Evolutionary conservation across 2,888 invertebrate species (phyloP).

Genomic region (Dascillus cervinus): DNA sequence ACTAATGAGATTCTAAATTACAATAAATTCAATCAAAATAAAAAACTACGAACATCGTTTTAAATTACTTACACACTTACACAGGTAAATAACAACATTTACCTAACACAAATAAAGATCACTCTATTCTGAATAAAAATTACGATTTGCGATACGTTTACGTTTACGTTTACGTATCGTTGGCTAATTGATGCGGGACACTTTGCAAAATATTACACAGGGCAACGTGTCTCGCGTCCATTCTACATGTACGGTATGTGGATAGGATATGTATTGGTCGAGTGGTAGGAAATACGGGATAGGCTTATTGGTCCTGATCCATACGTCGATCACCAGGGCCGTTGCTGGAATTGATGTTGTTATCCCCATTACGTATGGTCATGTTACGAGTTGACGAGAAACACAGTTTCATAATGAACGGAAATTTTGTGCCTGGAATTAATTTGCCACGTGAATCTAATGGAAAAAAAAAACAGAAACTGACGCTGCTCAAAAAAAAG

Average conservation of each 20-base stretch:
- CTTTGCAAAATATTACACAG: too few species aligned
- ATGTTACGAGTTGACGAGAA: constrained; percentile 80
- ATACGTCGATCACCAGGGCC: constrained; percentile 23
- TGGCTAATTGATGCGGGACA: too few species aligned
- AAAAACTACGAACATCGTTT: too few species aligned
- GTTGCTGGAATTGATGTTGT: constrained; percentile 31
- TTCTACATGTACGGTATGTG: constrained; percentile 10
- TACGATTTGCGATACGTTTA: not conserved
- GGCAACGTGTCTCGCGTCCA: not conserved
- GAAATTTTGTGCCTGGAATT: constrained; percentile 83
- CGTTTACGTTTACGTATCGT: too few species aligned
- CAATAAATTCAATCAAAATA: too few species aligned
- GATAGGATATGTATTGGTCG: constrained; percentile 17
- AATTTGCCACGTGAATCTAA: constrained; percentile 1
- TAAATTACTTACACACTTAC: not conserved
- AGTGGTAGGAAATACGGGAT: constrained; percentile 9
- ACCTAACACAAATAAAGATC: not conserved
- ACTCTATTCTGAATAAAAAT: not conserved
- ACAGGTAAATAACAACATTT: not conserved
- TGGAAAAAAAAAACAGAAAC: too few species aligned
- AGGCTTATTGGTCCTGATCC: constrained; percentile 29
- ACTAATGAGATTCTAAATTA: not conserved
- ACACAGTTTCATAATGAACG: constrained; percentile 97
- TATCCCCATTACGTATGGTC: constrained; percentile 43
- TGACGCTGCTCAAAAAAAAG: too few species aligned